Evolutionary conservation across 2,113 vertebrate genomes (phyloP).

Genomic region (Monarcha castaneiventris): DNA sequence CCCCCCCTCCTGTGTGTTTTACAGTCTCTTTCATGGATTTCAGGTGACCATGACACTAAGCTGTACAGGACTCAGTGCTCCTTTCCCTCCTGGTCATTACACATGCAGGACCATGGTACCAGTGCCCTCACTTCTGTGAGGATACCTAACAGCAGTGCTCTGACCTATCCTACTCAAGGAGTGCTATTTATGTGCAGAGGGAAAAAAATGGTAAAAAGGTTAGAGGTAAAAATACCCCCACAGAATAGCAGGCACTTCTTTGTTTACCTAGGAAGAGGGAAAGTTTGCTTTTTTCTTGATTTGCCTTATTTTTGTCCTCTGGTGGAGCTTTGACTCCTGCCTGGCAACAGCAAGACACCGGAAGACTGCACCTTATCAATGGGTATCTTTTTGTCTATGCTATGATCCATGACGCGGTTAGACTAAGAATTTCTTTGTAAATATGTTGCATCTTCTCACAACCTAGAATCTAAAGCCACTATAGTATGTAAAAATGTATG

Average conservation of each 20-base stretch:
- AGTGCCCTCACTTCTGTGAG: neutral
- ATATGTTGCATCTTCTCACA: neutral
- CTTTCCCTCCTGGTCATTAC: neutral
- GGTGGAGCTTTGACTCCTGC: neutral
- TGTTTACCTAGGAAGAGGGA: neutral
- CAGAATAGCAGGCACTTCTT: neutral
- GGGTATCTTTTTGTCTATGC: neutral
- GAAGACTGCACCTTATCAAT: neutral
- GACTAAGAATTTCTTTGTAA: neutral
- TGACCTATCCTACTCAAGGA: neutral
- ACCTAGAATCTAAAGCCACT: neutral
- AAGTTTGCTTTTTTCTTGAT: neutral
- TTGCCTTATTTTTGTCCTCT: neutral
- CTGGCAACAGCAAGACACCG: neutral
- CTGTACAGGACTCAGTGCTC: neutral
- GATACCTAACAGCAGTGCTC: neutral
- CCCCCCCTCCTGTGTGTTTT: neutral
- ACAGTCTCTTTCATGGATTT: neutral
- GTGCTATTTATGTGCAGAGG: neutral
- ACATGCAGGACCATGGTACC: accelerated
- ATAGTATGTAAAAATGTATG: neutral
- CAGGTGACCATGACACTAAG: neutral
- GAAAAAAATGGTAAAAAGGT: neutral
- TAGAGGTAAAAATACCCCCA: neutral
- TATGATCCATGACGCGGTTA: neutral